phyloP scores from a whole-genome alignment of 2,113 vertebrate genomes.

The Pygoscelis adeliae region DNA sequence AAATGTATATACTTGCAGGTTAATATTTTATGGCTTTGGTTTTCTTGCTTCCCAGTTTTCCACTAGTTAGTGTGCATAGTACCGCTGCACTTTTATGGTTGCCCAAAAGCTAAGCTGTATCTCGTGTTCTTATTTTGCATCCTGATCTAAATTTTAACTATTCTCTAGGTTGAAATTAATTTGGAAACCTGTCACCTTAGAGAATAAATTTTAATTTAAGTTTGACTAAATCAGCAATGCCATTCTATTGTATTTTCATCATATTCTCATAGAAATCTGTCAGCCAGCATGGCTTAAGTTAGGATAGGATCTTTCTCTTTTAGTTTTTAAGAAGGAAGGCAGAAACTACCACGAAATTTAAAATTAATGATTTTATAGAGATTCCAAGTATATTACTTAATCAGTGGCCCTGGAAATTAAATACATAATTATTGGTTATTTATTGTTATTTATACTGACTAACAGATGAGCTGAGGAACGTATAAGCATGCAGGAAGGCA shows the following conservation, averaged over 20 bases:
- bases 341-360: not conserved
- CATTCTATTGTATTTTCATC: not conserved
- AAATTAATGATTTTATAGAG: not conserved
- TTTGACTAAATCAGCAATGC: not conserved
- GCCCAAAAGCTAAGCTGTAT: not conserved
- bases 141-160: not conserved
- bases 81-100: not conserved
- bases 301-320: not conserved
- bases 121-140: not conserved
- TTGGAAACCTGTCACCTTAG: not conserved
- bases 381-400: not conserved
- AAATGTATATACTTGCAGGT: not conserved
- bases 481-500: not conserved
- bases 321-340: not conserved
- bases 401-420: not conserved
- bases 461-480: not conserved
- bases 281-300: not conserved
- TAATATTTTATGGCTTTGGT: not conserved
- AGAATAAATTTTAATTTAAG: not conserved
- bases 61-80: not conserved
- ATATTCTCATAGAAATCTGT: not conserved
- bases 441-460: not conserved
- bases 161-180: not conserved
- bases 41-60: not conserved
- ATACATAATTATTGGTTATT: not conserved